Conservation (phyloP, 1,140 invertebrate genomes). For the Zaprionus ornatus region DNA sequence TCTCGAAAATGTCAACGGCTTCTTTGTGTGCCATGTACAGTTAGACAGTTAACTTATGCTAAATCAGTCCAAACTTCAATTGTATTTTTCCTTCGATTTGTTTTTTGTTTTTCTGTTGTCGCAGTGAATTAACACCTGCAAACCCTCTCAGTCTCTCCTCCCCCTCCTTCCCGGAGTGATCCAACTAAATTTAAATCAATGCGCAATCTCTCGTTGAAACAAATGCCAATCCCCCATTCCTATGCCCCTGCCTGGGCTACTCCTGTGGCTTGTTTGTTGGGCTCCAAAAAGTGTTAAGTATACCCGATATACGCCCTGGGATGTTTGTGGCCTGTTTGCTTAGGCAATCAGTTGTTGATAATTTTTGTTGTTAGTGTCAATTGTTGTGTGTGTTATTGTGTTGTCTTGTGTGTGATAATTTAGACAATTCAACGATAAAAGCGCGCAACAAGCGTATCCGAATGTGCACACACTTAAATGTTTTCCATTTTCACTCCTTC, state of each 20-base stretch:
- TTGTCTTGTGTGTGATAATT: conserved; percentile 66
- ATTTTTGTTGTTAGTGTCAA: conserved; percentile 72
- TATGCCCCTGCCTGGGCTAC: background rate
- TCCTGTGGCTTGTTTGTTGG: conserved; percentile 67
- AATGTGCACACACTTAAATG: conserved; percentile 48
- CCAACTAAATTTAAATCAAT: conserved; percentile 78
- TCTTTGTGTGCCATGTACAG: conserved; percentile 43
- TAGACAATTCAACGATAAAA: conserved; percentile 73
- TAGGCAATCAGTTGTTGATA: conserved; percentile 77
- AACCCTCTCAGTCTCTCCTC: background rate
- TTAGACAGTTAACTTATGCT: conserved; percentile 43
- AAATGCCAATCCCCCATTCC: conserved; percentile 67
- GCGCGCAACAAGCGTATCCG: conserved; percentile 68
- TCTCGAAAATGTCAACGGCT: conserved; percentile 68
- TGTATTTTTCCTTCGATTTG: conserved; percentile 4
- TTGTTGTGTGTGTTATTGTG: conserved; percentile 44
- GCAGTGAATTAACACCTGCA: conserved; percentile 62
- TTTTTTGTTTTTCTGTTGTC: conserved; percentile 36
- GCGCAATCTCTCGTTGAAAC: conserved; percentile 67
- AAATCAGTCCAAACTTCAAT: conserved; percentile 61
- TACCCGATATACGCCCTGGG: conserved; percentile 49
- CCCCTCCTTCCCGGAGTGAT: no score
- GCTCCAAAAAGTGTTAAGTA: conserved; percentile 82
- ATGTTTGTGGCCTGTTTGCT: conserved; percentile 59
- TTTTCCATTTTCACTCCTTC: conserved; percentile 41